A percentile compares a stretch with the other conserved stretches of the same genome.
Conservation (phyloP, 2,113 vertebrate species). For the Nyctereutes procyonoides region DNA sequence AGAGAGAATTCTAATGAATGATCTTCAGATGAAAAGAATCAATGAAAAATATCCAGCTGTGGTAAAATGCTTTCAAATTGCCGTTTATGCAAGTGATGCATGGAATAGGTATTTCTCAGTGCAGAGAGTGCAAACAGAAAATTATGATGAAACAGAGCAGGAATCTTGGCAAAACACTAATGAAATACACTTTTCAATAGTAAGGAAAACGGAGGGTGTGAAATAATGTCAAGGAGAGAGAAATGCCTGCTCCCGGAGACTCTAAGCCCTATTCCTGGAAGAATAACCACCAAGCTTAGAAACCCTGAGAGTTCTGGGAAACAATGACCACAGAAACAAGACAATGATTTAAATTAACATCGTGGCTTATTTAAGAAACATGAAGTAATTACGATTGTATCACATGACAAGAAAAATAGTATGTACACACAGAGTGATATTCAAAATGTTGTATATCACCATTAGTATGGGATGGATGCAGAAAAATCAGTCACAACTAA, state of each 20-base stretch:
- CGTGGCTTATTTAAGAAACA: constrained; percentile 54
- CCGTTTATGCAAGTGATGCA: constrained; percentile 77
- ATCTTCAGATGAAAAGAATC: constrained; percentile 82
- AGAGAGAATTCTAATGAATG: constrained; percentile 78
- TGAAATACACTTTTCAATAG: constrained; percentile 76
- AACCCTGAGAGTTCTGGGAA: constrained; percentile 69
- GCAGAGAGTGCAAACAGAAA: constrained; percentile 72
- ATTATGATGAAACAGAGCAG: constrained; percentile 78
- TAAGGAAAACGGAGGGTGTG: constrained; percentile 76
- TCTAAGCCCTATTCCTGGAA: constrained; percentile 67
- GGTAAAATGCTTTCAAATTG: constrained; percentile 79
- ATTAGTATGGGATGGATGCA: background rate
- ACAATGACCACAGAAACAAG: constrained; percentile 33
- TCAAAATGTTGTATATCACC: background rate
- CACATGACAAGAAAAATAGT: constrained; percentile 46
- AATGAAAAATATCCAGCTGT: constrained; percentile 83
- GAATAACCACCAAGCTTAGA: background rate
- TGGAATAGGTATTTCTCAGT: constrained; percentile 75
- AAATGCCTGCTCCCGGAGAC: constrained; percentile 67
- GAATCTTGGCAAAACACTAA: constrained; percentile 78
- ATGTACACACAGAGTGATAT: background rate
- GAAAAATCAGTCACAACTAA: background rate
- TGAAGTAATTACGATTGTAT: background rate
- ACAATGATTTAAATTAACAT: constrained; percentile 53
- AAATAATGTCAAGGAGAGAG: constrained; percentile 77